These are phyloP conservation scores for Dolomedes plantarius DNA, from an alignment of 2,888 invertebrate genomes.

Conservation along the genomic window DNA sequence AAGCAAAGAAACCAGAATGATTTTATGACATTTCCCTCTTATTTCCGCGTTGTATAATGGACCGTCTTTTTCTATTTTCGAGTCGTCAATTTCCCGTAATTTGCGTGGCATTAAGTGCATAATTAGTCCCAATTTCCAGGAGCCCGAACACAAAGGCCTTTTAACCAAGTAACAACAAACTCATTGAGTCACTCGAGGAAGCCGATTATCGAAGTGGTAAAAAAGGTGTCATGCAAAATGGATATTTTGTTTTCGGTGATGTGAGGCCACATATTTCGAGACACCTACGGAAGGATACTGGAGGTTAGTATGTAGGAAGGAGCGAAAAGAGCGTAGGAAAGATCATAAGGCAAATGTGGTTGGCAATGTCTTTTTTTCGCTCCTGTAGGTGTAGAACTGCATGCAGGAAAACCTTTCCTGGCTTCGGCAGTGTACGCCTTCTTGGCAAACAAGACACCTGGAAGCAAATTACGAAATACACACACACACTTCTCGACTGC, in stretches of 20 bases:
- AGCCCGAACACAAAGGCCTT: not conserved
- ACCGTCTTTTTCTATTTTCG: too few relatives aligned
- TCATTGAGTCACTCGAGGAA: slow-evolving; percentile 37
- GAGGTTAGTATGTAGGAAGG: slow-evolving; percentile 65
- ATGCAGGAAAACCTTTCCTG: slow-evolving; percentile 48
- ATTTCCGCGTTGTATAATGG: too few relatives aligned
- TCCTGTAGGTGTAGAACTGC: slow-evolving; percentile 38
- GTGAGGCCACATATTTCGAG: slow-evolving; percentile 52
- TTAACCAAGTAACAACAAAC: not conserved
- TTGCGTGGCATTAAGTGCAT: too few relatives aligned
- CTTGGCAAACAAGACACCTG: slow-evolving; percentile 63
- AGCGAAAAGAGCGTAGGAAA: slow-evolving; percentile 57
- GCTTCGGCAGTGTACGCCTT: slow-evolving; percentile 39
- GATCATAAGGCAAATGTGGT: slow-evolving; percentile 26
- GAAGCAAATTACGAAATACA: slow-evolving; percentile 47
- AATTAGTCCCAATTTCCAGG: too few relatives aligned
- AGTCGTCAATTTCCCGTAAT: too few relatives aligned
- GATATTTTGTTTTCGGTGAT: slow-evolving; percentile 39
- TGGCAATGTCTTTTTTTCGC: slow-evolving; percentile 13
- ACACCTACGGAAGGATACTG: slow-evolving; percentile 39
- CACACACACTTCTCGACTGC: not conserved
- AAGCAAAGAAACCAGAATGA: too few relatives aligned
- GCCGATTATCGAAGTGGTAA: slow-evolving; percentile 23
- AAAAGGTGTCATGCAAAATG: slow-evolving; percentile 38
- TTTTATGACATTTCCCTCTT: too few relatives aligned